phyloP scores from a whole-genome alignment of 2,797 vertebrate genomes.

The Triplophysa yarkandensis region DNA sequence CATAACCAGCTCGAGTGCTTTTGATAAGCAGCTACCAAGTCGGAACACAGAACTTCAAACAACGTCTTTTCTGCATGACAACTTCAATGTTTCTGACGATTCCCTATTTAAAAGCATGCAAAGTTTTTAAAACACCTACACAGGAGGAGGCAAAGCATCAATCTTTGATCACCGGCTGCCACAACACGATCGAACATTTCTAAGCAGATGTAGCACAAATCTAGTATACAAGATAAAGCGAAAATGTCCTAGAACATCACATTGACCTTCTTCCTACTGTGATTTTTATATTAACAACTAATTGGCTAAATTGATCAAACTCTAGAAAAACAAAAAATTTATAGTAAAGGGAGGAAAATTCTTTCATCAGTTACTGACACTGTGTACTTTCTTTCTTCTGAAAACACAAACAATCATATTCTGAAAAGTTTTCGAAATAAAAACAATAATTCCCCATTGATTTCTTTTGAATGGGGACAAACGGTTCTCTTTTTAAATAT shows the following conservation, averaged over 20 bases:
- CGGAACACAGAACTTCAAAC: slow-evolving; percentile 19
- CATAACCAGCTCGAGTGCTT: not conserved
- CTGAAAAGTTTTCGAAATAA: too few species aligned
- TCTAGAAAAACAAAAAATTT: too few species aligned
- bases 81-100: slow-evolving; percentile 26
- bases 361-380: too few species aligned
- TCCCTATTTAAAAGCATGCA: slow-evolving; percentile 6
- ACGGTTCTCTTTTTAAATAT: too few species aligned
- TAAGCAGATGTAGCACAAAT: not conserved
- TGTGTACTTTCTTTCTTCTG: too few species aligned
- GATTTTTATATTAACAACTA: not conserved
- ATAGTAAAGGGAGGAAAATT: too few species aligned
- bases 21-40: slow-evolving; percentile 16
- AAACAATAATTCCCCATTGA: too few species aligned
- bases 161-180: slow-evolving; percentile 36
- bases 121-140: slow-evolving; percentile 9
- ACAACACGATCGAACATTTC: slow-evolving; percentile 18
- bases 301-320: not conserved
- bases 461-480: too few species aligned
- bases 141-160: slow-evolving; percentile 1
- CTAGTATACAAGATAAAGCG: not conserved
- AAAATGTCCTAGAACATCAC: not conserved
- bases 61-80: slow-evolving; percentile 5
- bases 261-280: not conserved
- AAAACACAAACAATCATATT: too few species aligned